These are phyloP conservation scores for Tinea trinotella DNA, from an alignment of 2,888 invertebrate species.

Conservation along the genomic window DNA sequence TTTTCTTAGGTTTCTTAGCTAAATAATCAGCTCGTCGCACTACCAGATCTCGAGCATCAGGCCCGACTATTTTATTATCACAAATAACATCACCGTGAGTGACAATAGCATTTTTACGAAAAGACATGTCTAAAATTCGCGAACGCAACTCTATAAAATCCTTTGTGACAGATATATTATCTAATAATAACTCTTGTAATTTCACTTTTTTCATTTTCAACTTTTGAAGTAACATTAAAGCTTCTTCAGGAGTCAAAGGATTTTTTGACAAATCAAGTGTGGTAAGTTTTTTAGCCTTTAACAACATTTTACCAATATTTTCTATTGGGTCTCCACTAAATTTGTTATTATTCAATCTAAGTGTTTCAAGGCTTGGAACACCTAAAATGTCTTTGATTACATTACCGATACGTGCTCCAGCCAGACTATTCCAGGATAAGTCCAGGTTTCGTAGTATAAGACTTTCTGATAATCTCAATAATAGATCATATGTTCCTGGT, in stretches of 20 bases:
- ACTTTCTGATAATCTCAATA: constrained; percentile 34
- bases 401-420: constrained; percentile 31
- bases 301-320: constrained; percentile 28
- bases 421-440: constrained; percentile 45
- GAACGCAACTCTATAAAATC: constrained; percentile 32
- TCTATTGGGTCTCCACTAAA: constrained; percentile 33
- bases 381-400: constrained; percentile 32
- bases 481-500: constrained; percentile 31
- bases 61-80: constrained; percentile 26
- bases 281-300: constrained; percentile 33
- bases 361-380: constrained; percentile 31
- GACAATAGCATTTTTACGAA: constrained; percentile 31
- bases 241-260: constrained; percentile 38
- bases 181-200: constrained; percentile 36
- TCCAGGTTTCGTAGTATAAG: constrained; percentile 35
- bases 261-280: constrained; percentile 45
- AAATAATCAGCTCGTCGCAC: constrained; percentile 41
- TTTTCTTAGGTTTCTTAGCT: constrained; percentile 33
- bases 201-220: constrained; percentile 31
- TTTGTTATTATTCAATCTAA: constrained; percentile 44
- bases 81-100: constrained; percentile 36
- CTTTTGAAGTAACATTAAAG: constrained; percentile 32
- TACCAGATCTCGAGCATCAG: constrained; percentile 38
- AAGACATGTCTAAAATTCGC: constrained; percentile 29
- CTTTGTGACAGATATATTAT: constrained; percentile 36